Evolutionary conservation across 2,113 vertebrate species (phyloP), one percentile per base, ranked within the genome.

Genomic region (Pelvicachromis taeniatus): DNA sequence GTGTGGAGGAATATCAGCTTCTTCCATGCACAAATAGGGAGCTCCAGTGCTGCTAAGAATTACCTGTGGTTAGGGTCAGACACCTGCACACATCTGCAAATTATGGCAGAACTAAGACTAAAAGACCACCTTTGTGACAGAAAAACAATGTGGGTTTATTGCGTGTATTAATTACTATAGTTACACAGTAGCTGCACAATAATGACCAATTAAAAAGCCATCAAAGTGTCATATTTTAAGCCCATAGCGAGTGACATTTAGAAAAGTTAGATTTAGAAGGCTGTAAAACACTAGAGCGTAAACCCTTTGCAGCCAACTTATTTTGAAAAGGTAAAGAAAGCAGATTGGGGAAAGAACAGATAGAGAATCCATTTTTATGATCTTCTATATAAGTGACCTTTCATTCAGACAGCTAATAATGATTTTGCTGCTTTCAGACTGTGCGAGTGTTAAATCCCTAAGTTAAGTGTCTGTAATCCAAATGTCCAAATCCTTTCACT

Each of bases 21-120:
- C 40, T 9, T 70, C 40, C n/a, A 17, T 68, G 38, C 16, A 75
- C 45, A 52, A 17, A 75, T 31, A 48, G 19, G 9, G 23, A 19
- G 23, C 16, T 4, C 23, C 42, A 75, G 14, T 31, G 16, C 16
- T 50, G 42, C 68, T 75, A 48, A 11, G 68, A 75, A 75, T 75
- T 31, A 75, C 4, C 17, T 42, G 14, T 5, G 9, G 73, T 82
- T 63, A 45, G 85, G 73, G 84, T 87, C 61, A 85, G 75, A 40
- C 45, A 77, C 75, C 80, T 54, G 65, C 26, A 73, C 75, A 52
- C 65, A 80, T 73, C 85, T 73, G 33, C n/a, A 73, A 54, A 81
- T 91, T 90, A 93, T 92, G 89, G 81, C 54, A 79, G 73, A 52
- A 70, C 88, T 88, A 85, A 82, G 33, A 52, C 58, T 78, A 86